Evolutionary conservation across 2,797 vertebrate species (phyloP).

Genomic region (Siniperca obscura): DNA sequence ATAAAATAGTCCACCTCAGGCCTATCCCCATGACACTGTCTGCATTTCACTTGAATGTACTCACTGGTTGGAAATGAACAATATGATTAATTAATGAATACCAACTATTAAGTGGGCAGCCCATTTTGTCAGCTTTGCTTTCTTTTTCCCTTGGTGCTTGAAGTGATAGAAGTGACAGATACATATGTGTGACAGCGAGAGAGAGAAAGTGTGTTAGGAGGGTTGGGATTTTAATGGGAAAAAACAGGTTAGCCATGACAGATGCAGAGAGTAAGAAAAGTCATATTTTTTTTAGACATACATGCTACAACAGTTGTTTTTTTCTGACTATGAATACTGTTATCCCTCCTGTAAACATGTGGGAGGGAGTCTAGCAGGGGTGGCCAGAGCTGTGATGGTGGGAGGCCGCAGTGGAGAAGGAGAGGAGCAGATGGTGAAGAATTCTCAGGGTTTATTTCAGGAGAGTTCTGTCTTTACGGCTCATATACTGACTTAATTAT

Average conservation of each 20-base stretch:
- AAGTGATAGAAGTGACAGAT: constrained; percentile 38
- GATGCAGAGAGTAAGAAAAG: constrained; percentile 20
- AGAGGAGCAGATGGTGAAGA: constrained; percentile 78
- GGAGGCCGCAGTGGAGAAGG: constrained; percentile 52
- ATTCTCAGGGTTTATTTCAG: constrained; percentile 81
- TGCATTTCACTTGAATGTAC: constrained; percentile 52
- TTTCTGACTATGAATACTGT: constrained; percentile 22
- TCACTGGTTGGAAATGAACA: constrained; percentile 54
- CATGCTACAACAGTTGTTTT: constrained; percentile 25
- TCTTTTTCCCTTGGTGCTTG: constrained; percentile 26
- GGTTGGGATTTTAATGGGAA: constrained; percentile 32
- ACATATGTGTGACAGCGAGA: constrained; percentile 12
- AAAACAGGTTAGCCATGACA: constrained; percentile 20
- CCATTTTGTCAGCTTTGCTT: constrained; percentile 56
- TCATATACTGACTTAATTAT: constrained; percentile 86
- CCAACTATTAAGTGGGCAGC: constrained; percentile 46
- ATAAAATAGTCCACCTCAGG: constrained; percentile 44
- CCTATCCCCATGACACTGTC: constrained; percentile 19
- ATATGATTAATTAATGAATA: constrained; percentile 68
- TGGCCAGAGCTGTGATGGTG: constrained; percentile 52
- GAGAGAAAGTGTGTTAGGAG: constrained; percentile 23
- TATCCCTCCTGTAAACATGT: constrained; percentile 61
- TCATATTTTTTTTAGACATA: neutral
- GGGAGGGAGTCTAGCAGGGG: constrained; percentile 53
- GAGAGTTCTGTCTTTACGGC: constrained; percentile 82